Evolutionary conservation across 2,797 vertebrate genomes (phyloP).

Genomic region (Oreortyx pictus): DNA sequence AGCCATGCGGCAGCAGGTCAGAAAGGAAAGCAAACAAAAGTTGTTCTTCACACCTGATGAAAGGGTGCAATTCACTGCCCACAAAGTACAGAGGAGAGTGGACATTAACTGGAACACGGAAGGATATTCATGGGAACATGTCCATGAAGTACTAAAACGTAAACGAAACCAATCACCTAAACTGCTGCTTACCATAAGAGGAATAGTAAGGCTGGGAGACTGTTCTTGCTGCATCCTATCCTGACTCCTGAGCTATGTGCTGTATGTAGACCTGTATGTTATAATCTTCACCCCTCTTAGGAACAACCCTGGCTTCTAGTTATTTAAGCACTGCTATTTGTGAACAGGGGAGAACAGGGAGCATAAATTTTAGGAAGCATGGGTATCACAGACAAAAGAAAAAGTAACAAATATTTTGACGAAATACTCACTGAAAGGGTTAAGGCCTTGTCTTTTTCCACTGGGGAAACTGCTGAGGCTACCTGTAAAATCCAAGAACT

Average conservation of each 20-base stretch:
- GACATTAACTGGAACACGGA: not conserved
- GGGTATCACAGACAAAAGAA: not conserved
- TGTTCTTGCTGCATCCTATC: not conserved
- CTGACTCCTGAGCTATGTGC: not conserved
- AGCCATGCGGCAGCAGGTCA: not conserved
- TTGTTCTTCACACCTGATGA: not conserved
- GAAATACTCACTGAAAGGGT: constrained; percentile 90
- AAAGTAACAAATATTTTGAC: not conserved
- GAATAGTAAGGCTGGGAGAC: not conserved
- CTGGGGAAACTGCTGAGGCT: constrained; percentile 85
- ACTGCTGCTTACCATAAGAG: not conserved
- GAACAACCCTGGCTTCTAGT: not conserved
- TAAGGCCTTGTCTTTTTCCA: constrained; percentile 91
- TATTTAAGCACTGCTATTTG: not conserved
- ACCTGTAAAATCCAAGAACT: constrained; percentile 82
- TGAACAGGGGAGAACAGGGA: not conserved
- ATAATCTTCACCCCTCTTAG: not conserved
- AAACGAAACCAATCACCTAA: not conserved
- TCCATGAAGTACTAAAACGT: not conserved
- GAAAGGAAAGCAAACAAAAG: not conserved
- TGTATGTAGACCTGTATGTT: not conserved
- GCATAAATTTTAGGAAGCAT: not conserved
- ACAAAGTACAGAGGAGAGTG: not conserved
- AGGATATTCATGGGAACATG: not conserved
- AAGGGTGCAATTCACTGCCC: not conserved